These are phyloP conservation scores for Upupa epops DNA, from an alignment of 2,113 vertebrate species.

Conservation along the genomic window DNA sequence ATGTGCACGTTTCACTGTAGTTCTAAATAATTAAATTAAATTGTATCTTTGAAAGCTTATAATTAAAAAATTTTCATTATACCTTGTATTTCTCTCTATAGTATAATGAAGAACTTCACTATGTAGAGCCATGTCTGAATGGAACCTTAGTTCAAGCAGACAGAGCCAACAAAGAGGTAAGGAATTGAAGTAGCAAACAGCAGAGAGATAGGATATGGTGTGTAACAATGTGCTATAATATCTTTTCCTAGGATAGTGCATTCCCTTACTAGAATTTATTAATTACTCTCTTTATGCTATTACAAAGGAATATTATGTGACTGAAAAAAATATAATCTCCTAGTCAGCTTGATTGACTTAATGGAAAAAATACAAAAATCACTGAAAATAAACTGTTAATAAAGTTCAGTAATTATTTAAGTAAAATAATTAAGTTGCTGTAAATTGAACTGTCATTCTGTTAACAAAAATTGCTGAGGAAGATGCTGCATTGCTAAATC, in stretches of 20 bases:
- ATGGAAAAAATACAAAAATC: not conserved
- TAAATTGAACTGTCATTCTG: not conserved
- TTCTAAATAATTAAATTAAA: conserved; percentile 46
- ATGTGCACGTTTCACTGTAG: not conserved
- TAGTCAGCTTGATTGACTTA: not conserved
- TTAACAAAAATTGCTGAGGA: not conserved
- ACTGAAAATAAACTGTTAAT: not conserved
- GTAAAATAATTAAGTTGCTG: not conserved
- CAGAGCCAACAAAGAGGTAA: conserved; percentile 96
- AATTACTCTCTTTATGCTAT: not conserved
- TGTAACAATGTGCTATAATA: not conserved
- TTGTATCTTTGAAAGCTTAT: conserved; percentile 17
- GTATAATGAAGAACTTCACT: conserved; percentile 97
- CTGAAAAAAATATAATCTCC: not conserved
- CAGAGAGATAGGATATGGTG: not conserved
- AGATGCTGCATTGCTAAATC: not conserved
- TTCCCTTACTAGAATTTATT: conserved; percentile 25
- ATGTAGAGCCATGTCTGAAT: conserved; percentile 95
- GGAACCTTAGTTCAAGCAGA: conserved; percentile 97
- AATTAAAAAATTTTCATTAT: conserved; percentile 46
- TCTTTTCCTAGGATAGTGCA: conserved; percentile 7
- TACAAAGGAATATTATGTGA: not conserved
- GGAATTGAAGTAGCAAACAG: conserved; percentile 33
- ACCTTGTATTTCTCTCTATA: conserved; percentile 67
- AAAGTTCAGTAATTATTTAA: not conserved